phyloP scores from a whole-genome alignment of 2,113 vertebrate species.

The Nothoprocta perdicaria region DNA sequence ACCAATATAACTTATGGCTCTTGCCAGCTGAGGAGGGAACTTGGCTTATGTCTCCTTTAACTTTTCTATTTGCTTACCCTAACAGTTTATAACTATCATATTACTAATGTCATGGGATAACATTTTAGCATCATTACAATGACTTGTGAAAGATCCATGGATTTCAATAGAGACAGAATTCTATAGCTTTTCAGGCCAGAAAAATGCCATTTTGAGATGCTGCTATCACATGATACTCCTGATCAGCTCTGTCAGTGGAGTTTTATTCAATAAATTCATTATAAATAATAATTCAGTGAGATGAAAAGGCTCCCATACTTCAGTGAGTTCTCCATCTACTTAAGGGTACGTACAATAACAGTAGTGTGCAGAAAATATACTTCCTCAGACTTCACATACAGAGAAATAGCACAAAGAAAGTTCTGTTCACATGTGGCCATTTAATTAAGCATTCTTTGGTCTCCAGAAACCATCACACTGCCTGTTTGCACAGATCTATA shows the following conservation, averaged over 20 bases:
- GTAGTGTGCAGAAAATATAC: neutral
- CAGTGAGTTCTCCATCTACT: neutral
- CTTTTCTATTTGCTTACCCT: neutral
- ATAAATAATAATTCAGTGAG: neutral
- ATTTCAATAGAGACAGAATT: neutral
- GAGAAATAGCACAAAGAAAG: neutral
- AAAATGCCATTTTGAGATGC: neutral
- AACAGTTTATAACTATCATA: neutral
- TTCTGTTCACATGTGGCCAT: neutral
- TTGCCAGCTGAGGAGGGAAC: slow-evolving; percentile 23
- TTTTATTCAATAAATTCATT: neutral
- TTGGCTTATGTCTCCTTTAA: neutral
- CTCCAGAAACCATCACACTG: neutral
- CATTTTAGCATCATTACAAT: neutral
- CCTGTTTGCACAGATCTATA: neutral
- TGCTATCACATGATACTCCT: neutral
- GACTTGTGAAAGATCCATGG: neutral
- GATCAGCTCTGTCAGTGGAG: neutral
- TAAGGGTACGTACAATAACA: neutral
- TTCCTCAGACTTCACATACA: neutral
- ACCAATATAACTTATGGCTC: neutral
- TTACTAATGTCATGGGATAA: slow-evolving; percentile 3
- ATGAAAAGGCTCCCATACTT: neutral
- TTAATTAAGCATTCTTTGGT: neutral
- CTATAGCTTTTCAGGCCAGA: neutral